A percentile compares a stretch with the other conserved stretches of the same genome.
phyloP scores from a whole-genome alignment of 2,113 vertebrate species.

The Catharus minimus region DNA sequence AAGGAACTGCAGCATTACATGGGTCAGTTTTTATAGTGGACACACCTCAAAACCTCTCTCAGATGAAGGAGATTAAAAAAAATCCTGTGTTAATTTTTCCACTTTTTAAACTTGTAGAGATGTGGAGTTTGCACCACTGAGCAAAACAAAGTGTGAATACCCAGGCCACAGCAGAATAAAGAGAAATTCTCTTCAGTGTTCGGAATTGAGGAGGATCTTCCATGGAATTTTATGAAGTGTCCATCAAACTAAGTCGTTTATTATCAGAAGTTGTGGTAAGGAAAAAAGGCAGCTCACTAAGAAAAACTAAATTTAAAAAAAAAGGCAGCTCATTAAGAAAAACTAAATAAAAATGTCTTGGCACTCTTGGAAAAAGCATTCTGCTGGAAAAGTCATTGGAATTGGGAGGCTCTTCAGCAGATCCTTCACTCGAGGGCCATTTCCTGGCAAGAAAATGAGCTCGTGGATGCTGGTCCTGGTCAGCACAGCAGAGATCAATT shows the following conservation, averaged over 20 bases:
- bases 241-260: background rate
- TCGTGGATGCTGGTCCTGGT: background rate
- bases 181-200: background rate
- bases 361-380: background rate
- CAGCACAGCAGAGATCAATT: background rate
- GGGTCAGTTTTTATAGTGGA: background rate
- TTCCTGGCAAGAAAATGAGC: background rate
- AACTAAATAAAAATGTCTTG: background rate
- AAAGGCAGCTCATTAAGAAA: background rate
- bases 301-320: background rate
- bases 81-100: background rate
- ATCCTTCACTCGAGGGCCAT: background rate
- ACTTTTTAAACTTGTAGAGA: background rate
- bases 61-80: background rate
- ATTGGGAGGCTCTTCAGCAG: background rate
- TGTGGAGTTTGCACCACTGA: background rate
- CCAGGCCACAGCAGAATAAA: accelerated
- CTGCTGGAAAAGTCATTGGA: background rate
- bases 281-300: background rate
- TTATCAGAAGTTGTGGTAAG: background rate
- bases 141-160: background rate
- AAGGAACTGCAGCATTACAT: background rate
- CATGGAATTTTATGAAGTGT: background rate
- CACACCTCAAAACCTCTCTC: constrained; percentile 26
- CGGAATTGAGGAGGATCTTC: background rate